phyloP scores from a whole-genome alignment of 2,888 invertebrate genomes.

The Acrobeloides nanus region DNA sequence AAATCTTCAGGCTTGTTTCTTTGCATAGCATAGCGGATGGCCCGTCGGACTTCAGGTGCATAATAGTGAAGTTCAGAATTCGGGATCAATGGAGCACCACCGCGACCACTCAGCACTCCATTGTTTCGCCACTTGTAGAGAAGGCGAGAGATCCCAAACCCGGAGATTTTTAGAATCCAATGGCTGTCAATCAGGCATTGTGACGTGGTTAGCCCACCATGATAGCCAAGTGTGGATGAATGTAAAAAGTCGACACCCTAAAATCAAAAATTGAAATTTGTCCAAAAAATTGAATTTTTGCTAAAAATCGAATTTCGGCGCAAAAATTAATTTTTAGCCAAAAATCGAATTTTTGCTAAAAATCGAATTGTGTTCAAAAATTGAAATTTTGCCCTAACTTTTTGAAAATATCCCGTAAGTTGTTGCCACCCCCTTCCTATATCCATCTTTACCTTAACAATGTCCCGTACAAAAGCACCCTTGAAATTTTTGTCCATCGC shows the following conservation, averaged over 20 bases:
- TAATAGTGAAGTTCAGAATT: slow-evolving; percentile 48
- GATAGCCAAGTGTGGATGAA: slow-evolving; percentile 33
- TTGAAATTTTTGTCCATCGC: slow-evolving; percentile 34
- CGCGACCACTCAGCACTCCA: slow-evolving; percentile 30
- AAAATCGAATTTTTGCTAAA: slow-evolving; percentile 10
- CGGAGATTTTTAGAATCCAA: slow-evolving; percentile 49
- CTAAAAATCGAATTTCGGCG: too few species aligned
- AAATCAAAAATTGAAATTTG: slow-evolving; percentile 6
- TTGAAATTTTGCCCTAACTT: too few species aligned
- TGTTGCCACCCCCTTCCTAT: too few species aligned
- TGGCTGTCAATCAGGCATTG: slow-evolving; percentile 47
- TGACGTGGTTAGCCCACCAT: slow-evolving; percentile 40
- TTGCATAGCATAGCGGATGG: slow-evolving; percentile 24
- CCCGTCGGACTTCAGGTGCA: slow-evolving; percentile 40
- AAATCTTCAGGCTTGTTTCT: slow-evolving; percentile 28
- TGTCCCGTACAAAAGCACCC: slow-evolving; percentile 47
- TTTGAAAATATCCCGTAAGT: too few species aligned
- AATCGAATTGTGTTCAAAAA: too few species aligned
- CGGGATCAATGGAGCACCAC: slow-evolving; percentile 37
- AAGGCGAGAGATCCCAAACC: slow-evolving; percentile 37
- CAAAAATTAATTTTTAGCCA: slow-evolving; percentile 5
- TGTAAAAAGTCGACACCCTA: slow-evolving; percentile 49
- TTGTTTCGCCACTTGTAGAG: slow-evolving; percentile 36
- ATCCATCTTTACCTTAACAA: slow-evolving; percentile 44
- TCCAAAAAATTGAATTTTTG: too few species aligned